phyloP scores from a whole-genome alignment of 1,140 invertebrate genomes.

The Tetramorium simillimum region DNA sequence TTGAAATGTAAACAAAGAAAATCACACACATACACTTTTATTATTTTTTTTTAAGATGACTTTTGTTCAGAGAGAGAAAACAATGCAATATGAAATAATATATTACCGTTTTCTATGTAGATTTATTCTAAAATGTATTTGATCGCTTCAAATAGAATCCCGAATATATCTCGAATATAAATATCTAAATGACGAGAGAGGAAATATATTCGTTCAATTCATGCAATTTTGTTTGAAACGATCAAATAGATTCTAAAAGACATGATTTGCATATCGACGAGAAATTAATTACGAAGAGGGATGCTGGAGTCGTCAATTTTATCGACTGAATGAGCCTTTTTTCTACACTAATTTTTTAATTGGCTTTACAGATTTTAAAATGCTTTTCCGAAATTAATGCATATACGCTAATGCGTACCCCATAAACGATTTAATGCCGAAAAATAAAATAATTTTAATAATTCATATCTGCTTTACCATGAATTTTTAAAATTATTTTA shows the following conservation, averaged over 20 bases:
- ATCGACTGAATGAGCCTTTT: too few species aligned
- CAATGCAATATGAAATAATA: not conserved
- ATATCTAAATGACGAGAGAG: not conserved
- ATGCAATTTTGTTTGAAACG: not conserved
- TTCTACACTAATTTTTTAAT: too few species aligned
- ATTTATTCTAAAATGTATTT: constrained; percentile 9
- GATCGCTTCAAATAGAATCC: not conserved
- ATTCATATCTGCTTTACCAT: too few species aligned
- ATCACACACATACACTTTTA: not conserved
- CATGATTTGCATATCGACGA: not conserved
- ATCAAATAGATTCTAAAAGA: not conserved
- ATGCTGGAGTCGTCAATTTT: too few species aligned
- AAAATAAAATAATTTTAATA: too few species aligned
- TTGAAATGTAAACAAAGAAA: not conserved
- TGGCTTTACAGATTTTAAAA: too few species aligned
- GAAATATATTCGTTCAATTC: not conserved
- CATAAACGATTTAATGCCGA: too few species aligned
- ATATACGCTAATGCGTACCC: too few species aligned
- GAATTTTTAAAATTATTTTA: too few species aligned
- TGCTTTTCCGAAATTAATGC: too few species aligned
- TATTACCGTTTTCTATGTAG: not conserved
- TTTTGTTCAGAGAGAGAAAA: not conserved
- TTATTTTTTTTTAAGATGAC: not conserved
- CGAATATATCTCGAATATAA: not conserved
- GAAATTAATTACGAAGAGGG: not conserved